Conservation (phyloP, 35 echinoderm and acorn worm species). For the Lytechinus variegatus region DNA sequence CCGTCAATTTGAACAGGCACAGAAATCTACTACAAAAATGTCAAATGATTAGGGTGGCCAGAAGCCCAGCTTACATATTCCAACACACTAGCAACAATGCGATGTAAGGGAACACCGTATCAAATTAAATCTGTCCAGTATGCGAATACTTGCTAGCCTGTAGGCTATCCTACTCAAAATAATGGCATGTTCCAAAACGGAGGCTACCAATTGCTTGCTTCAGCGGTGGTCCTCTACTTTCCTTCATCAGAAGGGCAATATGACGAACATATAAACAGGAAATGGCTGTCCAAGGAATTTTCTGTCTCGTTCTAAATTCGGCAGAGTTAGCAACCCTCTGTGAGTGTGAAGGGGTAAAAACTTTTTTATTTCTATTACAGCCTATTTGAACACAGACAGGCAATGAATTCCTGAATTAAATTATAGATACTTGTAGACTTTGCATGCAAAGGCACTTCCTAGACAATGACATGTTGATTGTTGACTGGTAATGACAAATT, state of each 20-base stretch:
- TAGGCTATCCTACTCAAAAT: neutral
- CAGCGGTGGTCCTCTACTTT: neutral
- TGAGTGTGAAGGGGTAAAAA: neutral
- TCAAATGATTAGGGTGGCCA: neutral
- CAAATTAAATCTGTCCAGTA: constrained; percentile 19
- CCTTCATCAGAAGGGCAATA: neutral
- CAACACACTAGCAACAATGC: neutral
- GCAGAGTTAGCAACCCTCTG: neutral
- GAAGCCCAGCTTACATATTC: neutral
- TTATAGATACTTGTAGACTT: neutral
- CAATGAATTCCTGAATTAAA: neutral
- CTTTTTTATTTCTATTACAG: neutral
- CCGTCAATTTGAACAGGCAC: neutral
- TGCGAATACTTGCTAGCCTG: neutral
- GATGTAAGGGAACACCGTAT: constrained; percentile 6
- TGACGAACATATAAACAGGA: neutral
- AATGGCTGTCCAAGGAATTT: constrained; percentile 2
- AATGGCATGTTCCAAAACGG: constrained; percentile 7
- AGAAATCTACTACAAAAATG: neutral
- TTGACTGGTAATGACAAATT: too few species aligned
- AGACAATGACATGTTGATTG: too few species aligned
- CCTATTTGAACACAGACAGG: neutral
- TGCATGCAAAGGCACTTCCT: neutral
- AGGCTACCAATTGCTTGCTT: constrained; percentile 8
- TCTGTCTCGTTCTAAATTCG: constrained; percentile 1